Base-by-base conservation (phyloP, 92 coral and sea anemone genomes). In the Scolanthus callimorphus region DNA sequence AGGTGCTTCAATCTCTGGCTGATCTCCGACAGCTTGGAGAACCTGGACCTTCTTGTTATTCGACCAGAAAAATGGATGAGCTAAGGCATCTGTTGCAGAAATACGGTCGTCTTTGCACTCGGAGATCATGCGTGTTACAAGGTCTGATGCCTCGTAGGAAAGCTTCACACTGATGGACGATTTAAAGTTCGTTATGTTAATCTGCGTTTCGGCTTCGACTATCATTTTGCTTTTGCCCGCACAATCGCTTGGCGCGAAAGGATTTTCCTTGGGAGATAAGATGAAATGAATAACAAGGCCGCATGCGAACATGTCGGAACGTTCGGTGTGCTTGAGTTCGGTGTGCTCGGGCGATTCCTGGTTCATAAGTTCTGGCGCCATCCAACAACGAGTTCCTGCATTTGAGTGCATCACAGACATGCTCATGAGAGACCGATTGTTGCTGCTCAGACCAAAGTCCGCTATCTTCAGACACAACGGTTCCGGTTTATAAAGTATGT, bases 1-100 rank as follows among this genome's bases (percentile, higher is more conserved):
- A 11, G 65, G 79, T 27, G 50, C 26, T 66, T 51, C 71, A 60
- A 80, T 38, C 41, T 80, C 86, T n/a, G n/a, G n/a, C n/a, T n/a
- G n/a, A n/a, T n/a, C n/a, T n/a, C n/a, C n/a, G n/a, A n/a, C n/a
- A n/a, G 46, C 74, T 63, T 23, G 73, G 86, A 37, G n/a, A n/a
- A n/a, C n/a, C n/a, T n/a, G n/a, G n/a, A n/a, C n/a, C n/a, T n/a
- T n/a, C n/a, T n/a, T n/a, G n/a, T n/a, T n/a, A n/a, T n/a, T n/a
- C n/a, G n/a, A n/a, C n/a, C n/a, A n/a, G n/a, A n/a, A n/a, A n/a
- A n/a, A n/a, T n/a, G n/a, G n/a, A n/a, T n/a, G n/a, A n/a, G n/a
- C n/a, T n/a, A n/a, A n/a, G n/a, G n/a, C 73, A 73, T 0, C n/a
- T n/a, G n/a, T n/a, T 0, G 68, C 68, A 15, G 17, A 25, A 1